Evolutionary conservation across 2,113 vertebrate genomes (phyloP).

Genomic region (Ciconia boyciana): DNA sequence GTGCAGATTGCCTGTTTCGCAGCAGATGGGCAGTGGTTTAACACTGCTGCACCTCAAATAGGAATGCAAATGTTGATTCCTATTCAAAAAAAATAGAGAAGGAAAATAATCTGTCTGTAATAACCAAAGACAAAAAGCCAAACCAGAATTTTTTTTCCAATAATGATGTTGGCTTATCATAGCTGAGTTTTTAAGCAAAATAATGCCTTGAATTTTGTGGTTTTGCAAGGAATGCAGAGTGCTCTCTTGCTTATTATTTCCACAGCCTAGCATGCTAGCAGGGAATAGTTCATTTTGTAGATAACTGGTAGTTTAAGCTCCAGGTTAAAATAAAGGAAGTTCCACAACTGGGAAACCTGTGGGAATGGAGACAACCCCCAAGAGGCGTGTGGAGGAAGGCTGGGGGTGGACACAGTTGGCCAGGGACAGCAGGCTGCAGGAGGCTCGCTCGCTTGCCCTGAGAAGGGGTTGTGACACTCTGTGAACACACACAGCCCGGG

Average conservation of each 20-base stretch:
- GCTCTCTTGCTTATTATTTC: not conserved
- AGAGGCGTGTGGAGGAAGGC: not conserved
- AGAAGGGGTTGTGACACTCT: not conserved
- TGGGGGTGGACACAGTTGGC: not conserved
- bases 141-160: not conserved
- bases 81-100: not conserved
- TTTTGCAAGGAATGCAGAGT: not conserved
- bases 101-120: not conserved
- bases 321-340: not conserved
- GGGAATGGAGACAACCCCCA: not conserved
- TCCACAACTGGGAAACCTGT: not conserved
- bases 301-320: not conserved
- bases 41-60: not conserved
- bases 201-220: not conserved
- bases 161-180: not conserved
- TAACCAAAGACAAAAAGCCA: not conserved
- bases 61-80: not conserved
- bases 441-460: fast-evolving
- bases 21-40: not conserved
- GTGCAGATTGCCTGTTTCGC: not conserved
- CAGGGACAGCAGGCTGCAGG: not conserved
- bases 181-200: not conserved
- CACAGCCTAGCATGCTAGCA: not conserved
- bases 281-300: not conserved
- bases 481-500: not conserved